Evolutionary conservation across 2,888 invertebrate species (phyloP).

Genomic region (Dryomyza anilis): DNA sequence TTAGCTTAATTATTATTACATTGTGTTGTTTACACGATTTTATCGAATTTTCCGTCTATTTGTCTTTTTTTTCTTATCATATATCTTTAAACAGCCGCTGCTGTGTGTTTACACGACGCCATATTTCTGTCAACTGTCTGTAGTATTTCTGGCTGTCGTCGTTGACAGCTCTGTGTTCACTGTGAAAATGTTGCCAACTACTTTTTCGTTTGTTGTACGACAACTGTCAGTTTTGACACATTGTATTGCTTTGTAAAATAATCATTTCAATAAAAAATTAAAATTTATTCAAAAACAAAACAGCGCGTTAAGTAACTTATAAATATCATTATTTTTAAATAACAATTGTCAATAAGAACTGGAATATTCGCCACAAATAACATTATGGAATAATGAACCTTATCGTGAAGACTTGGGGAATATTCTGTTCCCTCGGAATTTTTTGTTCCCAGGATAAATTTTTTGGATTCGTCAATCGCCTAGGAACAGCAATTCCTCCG

Average conservation of each 20-base stretch:
- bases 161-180: not conserved
- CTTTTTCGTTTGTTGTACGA: not conserved
- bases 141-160: not conserved
- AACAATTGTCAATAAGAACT: no score
- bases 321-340: no score
- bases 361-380: no score
- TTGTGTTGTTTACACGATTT: not conserved
- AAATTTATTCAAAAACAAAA: no score
- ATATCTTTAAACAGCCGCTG: constrained; percentile 6
- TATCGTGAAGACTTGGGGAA: no score
- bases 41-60: not conserved
- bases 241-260: not conserved
- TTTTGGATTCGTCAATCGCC: no score
- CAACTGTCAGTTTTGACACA: not conserved
- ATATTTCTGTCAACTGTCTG: constrained; percentile 31
- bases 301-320: no score
- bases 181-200: not conserved
- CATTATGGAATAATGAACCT: no score
- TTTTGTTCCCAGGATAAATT: no score
- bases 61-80: not conserved
- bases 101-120: constrained; percentile 26
- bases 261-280: no score
- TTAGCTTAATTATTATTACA: not conserved
- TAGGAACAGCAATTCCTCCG: no score
- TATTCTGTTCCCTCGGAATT: no score